phyloP scores from a whole-genome alignment of 2,113 vertebrate species.

The Morone saxatilis region DNA sequence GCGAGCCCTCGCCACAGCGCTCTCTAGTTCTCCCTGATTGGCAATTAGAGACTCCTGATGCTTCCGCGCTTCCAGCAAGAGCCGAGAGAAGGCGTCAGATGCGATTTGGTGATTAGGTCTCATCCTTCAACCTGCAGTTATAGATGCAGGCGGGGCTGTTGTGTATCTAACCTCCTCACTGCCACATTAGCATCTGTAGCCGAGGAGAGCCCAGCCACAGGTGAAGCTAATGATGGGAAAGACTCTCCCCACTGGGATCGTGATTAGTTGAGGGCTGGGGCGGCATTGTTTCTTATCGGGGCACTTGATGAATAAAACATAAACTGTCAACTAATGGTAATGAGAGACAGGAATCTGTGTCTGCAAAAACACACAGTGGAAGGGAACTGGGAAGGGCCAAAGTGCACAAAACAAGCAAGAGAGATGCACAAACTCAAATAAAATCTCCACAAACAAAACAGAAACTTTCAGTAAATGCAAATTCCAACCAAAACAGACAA shows the following conservation, averaged over 20 bases:
- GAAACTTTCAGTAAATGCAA: not conserved
- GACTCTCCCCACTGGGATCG: constrained; percentile 11
- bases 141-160: constrained; percentile 18
- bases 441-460: not conserved
- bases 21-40: constrained; percentile 55
- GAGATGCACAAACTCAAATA: not conserved
- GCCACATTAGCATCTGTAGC: constrained; percentile 46
- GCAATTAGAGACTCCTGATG: constrained; percentile 57
- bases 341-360: constrained; percentile 14
- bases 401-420: not conserved
- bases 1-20: not conserved
- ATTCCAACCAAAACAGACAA: not conserved
- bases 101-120: constrained; percentile 53
- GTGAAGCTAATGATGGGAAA: constrained; percentile 58
- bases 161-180: constrained; percentile 51
- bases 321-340: constrained; percentile 15
- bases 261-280: constrained; percentile 63
- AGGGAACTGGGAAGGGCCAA: not conserved
- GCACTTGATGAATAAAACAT: constrained; percentile 69
- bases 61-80: constrained; percentile 31
- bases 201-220: constrained; percentile 41
- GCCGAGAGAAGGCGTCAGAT: constrained; percentile 32
- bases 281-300: constrained; percentile 20
- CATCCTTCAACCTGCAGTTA: constrained; percentile 51
- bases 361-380: constrained; percentile 5